These are phyloP conservation scores for Corythaixoides concolor DNA, from an alignment of 2,113 vertebrate genomes.

Conservation along the genomic window DNA sequence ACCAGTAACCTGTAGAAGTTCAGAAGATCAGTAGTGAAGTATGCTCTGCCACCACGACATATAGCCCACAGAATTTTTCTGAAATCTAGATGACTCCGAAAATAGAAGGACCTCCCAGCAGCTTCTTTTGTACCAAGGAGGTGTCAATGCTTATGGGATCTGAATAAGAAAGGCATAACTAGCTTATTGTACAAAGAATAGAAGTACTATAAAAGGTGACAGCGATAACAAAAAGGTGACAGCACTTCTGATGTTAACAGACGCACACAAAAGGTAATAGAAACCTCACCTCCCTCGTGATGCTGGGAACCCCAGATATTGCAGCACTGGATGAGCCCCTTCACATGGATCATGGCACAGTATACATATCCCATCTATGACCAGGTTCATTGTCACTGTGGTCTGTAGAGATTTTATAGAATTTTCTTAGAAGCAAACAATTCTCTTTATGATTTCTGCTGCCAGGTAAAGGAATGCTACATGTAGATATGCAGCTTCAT, in stretches of 20 bases:
- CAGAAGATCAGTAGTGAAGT: not conserved
- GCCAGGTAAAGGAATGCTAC: not conserved
- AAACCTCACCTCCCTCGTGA: not conserved
- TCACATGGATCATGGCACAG: not conserved
- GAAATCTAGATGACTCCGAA: not conserved
- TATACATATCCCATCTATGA: rapidly evolving
- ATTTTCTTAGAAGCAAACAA: not conserved
- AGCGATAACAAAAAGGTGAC: not conserved
- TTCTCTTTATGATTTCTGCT: not conserved
- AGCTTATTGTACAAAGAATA: not conserved
- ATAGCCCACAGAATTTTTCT: not conserved
- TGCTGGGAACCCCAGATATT: not conserved
- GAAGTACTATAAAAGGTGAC: not conserved
- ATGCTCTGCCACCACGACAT: not conserved
- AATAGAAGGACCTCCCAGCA: not conserved
- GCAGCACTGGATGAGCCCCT: not conserved
- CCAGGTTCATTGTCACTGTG: rapidly evolving
- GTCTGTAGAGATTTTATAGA: not conserved
- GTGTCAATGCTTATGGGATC: not conserved
- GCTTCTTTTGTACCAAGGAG: not conserved
- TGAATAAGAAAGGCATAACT: not conserved
- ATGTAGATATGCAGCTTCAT: not conserved
- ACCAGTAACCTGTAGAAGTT: not conserved
- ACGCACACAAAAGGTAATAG: not conserved
- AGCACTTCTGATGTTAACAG: not conserved